Evolutionary conservation across 2,797 vertebrate genomes (phyloP).

Genomic region (Hapalemur alaotrensis): DNA sequence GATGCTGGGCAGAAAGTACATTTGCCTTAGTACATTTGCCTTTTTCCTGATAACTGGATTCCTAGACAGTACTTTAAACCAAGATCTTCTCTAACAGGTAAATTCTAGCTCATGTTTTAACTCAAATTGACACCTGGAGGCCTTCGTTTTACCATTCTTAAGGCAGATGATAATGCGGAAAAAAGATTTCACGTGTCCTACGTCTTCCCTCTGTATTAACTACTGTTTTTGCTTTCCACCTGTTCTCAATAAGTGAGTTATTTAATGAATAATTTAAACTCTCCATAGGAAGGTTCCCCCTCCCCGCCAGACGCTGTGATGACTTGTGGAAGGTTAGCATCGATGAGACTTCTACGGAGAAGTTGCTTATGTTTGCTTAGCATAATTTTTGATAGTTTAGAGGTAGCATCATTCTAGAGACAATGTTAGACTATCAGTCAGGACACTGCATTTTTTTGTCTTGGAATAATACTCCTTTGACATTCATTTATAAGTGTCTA

Average conservation of each 20-base stretch:
- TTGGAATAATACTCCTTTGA: slow-evolving; percentile 22
- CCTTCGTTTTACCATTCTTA: background rate
- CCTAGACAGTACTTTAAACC: background rate
- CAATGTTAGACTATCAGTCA: background rate
- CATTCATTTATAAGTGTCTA: background rate
- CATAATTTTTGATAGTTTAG: background rate
- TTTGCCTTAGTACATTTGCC: background rate
- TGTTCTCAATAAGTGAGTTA: background rate
- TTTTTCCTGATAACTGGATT: slow-evolving; percentile 18
- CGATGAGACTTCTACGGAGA: background rate
- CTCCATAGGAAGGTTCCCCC: background rate
- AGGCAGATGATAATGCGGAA: background rate
- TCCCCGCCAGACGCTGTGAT: too few relatives aligned
- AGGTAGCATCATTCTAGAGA: background rate
- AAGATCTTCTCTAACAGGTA: background rate
- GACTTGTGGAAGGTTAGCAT: background rate
- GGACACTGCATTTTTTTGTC: background rate
- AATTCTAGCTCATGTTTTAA: slow-evolving; percentile 26
- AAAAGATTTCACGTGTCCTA: background rate
- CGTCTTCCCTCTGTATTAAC: background rate
- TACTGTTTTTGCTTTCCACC: background rate
- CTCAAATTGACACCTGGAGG: background rate
- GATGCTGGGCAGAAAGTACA: too few relatives aligned
- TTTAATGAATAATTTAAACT: background rate
- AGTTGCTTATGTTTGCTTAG: background rate